These are phyloP conservation scores for Cerceris rybyensis DNA, from an alignment of 2,888 invertebrate species.

Conservation along the genomic window DNA sequence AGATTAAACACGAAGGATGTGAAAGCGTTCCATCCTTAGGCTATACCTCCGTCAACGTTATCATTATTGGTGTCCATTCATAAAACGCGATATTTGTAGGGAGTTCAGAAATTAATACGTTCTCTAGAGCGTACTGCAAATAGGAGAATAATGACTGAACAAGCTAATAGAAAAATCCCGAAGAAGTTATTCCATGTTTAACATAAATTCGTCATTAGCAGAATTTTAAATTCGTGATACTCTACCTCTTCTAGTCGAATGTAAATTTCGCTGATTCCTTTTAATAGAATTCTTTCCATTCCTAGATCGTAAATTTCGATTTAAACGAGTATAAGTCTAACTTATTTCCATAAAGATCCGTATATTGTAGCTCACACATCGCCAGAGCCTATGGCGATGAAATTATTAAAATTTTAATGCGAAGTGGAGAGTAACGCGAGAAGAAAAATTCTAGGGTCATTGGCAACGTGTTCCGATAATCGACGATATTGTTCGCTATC, in stretches of 20 bases:
- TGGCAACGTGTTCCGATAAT: too few relatives aligned
- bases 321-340: slow-evolving; percentile 13
- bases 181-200: too few relatives aligned
- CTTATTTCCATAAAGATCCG: neutral
- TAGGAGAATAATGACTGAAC: neutral
- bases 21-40: slow-evolving; percentile 76
- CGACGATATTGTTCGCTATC: too few relatives aligned
- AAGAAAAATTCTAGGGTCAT: too few relatives aligned
- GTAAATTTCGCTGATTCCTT: slow-evolving; percentile 27
- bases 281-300: slow-evolving; percentile 21
- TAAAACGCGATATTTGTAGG: slow-evolving; percentile 7
- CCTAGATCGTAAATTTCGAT: neutral
- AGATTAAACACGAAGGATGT: slow-evolving; percentile 67
- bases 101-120: slow-evolving; percentile 19
- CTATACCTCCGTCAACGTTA: slow-evolving; percentile 59
- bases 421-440: too few relatives aligned
- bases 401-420: too few relatives aligned
- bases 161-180: too few relatives aligned
- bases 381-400: too few relatives aligned
- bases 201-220: too few relatives aligned
- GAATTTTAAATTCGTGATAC: too few relatives aligned
- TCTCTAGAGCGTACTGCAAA: neutral
- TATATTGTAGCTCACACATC: neutral
- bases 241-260: neutral
- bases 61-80: slow-evolving; percentile 33